Percentiles rank a stretch among this genome's conserved stretches.
These are phyloP conservation scores for Malacoraja senta DNA, from an alignment of 2,797 vertebrate species.

Conservation along the genomic window DNA sequence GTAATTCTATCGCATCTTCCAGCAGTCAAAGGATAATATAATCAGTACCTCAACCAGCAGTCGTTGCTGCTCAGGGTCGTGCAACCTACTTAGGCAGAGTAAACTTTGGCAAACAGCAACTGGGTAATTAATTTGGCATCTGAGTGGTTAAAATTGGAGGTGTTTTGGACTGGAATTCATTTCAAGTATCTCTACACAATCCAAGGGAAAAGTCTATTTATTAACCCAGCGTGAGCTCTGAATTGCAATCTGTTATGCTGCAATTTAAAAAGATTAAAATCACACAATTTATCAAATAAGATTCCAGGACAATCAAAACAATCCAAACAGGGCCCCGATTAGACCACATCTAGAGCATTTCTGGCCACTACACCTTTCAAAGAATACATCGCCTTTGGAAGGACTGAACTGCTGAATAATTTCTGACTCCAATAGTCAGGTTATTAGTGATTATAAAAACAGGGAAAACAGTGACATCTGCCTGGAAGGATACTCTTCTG, in stretches of 20 bases:
- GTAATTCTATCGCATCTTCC: not conserved
- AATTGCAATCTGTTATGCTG: conserved; percentile 13
- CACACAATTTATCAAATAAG: not conserved
- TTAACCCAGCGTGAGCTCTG: not conserved
- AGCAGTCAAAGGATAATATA: not conserved
- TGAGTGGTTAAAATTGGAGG: not conserved
- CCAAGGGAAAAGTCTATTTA: not conserved
- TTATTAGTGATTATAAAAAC: no score
- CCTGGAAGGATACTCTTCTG: no score
- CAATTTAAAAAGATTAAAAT: conserved; percentile 6
- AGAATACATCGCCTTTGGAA: not conserved
- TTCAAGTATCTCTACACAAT: not conserved
- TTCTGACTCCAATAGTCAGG: no score
- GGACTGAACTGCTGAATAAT: no score
- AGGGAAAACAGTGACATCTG: no score
- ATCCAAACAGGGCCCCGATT: not conserved
- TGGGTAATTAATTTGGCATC: not conserved
- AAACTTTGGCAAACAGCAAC: not conserved
- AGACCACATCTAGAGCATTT: not conserved
- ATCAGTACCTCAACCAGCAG: not conserved
- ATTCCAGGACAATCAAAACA: not conserved
- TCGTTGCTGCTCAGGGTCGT: no score
- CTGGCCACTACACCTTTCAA: not conserved
- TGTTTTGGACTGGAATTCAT: not conserved
- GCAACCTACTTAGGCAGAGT: not conserved